Conservation (phyloP, 2,888 invertebrate genomes). For the Anticlea derivata region DNA sequence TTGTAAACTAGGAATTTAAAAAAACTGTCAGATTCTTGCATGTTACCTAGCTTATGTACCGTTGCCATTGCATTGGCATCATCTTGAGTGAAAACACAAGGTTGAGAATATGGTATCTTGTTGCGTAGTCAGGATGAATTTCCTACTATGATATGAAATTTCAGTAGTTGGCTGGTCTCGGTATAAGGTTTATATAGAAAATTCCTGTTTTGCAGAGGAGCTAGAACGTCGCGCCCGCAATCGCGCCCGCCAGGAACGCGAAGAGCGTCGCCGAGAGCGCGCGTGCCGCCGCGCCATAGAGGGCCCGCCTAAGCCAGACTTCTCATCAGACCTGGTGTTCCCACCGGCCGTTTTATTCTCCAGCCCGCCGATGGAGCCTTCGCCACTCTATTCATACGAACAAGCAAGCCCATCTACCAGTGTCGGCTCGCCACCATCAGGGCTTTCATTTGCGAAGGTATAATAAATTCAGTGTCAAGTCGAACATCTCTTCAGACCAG, state of each 20-base stretch:
- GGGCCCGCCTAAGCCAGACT: slow-evolving; percentile 86
- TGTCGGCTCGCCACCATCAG: slow-evolving; percentile 54
- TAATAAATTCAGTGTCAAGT: too few species aligned
- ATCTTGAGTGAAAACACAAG: too few species aligned
- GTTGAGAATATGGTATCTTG: too few species aligned
- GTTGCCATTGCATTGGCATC: too few species aligned
- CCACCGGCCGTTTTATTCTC: slow-evolving; percentile 59
- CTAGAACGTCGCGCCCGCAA: slow-evolving; percentile 87
- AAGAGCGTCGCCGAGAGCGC: slow-evolving; percentile 91
- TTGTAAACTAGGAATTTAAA: too few species aligned
- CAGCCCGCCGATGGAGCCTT: slow-evolving; percentile 44
- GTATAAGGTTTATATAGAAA: background rate
- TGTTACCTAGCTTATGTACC: too few species aligned
- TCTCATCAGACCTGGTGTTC: slow-evolving; percentile 79
- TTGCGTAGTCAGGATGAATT: too few species aligned
- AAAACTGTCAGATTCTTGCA: too few species aligned
- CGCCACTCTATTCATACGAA: slow-evolving; percentile 37
- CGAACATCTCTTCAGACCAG: too few species aligned
- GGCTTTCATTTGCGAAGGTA: slow-evolving; percentile 79
- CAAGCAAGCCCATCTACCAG: slow-evolving; percentile 43
- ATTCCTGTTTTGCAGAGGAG: slow-evolving; percentile 84
- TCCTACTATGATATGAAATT: too few species aligned
- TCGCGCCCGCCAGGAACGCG: slow-evolving; percentile 88
- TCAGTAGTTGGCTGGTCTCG: too few species aligned
- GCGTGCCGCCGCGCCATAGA: slow-evolving; percentile 89